These are phyloP conservation scores for Triops longicaudatus DNA, from an alignment of 1,140 invertebrate genomes.

Conservation along the genomic window DNA sequence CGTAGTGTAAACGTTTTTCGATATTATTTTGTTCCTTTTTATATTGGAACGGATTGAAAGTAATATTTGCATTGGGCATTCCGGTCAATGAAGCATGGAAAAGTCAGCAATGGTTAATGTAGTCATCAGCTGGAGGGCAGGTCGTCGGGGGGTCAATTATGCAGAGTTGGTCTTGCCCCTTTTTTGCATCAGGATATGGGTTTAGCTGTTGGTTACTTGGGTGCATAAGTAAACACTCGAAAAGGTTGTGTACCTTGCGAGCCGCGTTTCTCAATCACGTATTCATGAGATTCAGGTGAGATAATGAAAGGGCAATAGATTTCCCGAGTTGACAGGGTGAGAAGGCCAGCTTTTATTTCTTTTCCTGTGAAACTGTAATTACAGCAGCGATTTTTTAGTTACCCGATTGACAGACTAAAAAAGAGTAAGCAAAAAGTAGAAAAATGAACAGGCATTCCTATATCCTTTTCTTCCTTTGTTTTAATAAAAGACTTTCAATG, in stretches of 20 bases:
- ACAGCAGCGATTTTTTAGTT: neutral
- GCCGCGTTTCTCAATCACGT: neutral
- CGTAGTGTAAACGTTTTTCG: too few species aligned
- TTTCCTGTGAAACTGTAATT: neutral
- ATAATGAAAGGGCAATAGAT: constrained; percentile 15
- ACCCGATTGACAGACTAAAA: neutral
- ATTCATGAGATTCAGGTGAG: constrained; percentile 12
- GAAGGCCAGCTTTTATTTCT: neutral
- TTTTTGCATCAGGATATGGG: constrained; percentile 15
- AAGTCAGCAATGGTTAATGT: constrained; percentile 2
- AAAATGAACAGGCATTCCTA: neutral
- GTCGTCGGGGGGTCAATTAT: constrained; percentile 11
- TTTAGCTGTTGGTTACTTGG: constrained; percentile 12
- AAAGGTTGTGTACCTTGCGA: neutral
- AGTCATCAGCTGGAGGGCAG: constrained; percentile 13
- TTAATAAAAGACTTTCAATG: neutral
- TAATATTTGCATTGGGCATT: neutral
- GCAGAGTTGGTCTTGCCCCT: neutral
- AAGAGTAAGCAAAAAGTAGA: too few species aligned
- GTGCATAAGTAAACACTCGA: constrained; percentile 1
- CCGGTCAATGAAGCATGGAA: neutral
- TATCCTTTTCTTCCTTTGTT: neutral
- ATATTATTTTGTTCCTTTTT: too few species aligned
- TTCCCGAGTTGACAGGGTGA: neutral
- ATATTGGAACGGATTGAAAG: too few species aligned